Evolutionary conservation across 2,113 vertebrate species (phyloP), one percentile per base, ranked within the genome.

Genomic region (Brachionichthys hirsutus): DNA sequence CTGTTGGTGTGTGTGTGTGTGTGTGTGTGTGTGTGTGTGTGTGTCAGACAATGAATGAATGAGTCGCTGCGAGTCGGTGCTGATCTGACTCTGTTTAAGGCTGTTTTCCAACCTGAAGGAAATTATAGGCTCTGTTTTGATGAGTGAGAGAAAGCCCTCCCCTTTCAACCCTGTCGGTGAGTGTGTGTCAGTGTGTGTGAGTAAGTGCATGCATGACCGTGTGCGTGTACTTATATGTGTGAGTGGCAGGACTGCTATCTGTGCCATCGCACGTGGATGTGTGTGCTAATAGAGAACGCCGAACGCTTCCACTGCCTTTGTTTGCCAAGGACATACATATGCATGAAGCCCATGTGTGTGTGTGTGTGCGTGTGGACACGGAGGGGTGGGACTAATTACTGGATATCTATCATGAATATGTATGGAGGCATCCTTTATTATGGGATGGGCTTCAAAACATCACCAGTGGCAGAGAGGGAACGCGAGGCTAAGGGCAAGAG

Each of bases 371-470:
- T 78, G 71, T 54, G 64, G 54, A 61, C 68, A 54, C 67, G 67
- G 44, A 67, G 63, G 54, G 17, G 55, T 54, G 75, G 74, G 81
- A 91, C 91, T 92, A 91, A 92, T 92, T 92, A 92, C 88, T 83
- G 92, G 90, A 92, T 91, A 89, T 85, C 82, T 88, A 88, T 91
- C 92, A 92, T 92, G 92, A 92, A 92, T 92, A 92, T 92, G 90
- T 92, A 92, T 92, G 84, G 83, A 41, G 24, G 89, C 90, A 90
- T 92, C 90, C 74, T 91, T 92, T 92, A 91, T 92, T 90, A 90
- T 77, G 77, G 87, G 89, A 83, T 81, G 86, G 89, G 84, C 86
- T 92, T 91, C 85, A 88, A 88, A 88, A 83, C 88, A 88, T 91
- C 81, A 86, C 80, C 41, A 86, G 81, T 85, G 85, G 85, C 84